A percentile compares a stretch with the other conserved stretches of the same genome.
Conservation (phyloP, 1,140 invertebrate species). For the Bombus vancouverensis region DNA sequence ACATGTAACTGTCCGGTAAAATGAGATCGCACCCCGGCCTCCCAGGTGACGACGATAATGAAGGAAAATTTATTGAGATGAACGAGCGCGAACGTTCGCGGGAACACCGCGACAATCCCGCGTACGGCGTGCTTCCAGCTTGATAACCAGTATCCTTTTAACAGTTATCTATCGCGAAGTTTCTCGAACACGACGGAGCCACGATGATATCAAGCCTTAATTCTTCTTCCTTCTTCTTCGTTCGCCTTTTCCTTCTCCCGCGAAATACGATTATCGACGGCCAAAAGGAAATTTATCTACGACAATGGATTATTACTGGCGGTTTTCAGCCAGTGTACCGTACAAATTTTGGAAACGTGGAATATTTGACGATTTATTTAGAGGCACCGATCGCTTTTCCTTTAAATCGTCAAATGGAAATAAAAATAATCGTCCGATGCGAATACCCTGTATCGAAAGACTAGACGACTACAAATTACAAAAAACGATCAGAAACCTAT, state of each 20-base stretch:
- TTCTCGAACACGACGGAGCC: neutral
- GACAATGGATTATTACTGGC: neutral
- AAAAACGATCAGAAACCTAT: too few relatives aligned
- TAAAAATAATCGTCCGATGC: too few relatives aligned
- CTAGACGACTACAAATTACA: too few relatives aligned
- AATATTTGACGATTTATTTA: too few relatives aligned
- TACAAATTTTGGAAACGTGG: too few relatives aligned
- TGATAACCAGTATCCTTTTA: neutral
- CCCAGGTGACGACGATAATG: conserved; percentile 49
- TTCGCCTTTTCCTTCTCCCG: neutral
- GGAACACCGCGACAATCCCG: conserved; percentile 14
- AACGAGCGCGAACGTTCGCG: conserved; percentile 28
- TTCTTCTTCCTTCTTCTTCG: neutral
- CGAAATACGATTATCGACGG: neutral
- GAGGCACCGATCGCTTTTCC: too few relatives aligned
- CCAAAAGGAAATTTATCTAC: neutral
- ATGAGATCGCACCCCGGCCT: conserved; percentile 33
- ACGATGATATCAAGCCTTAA: neutral
- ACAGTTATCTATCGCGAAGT: neutral
- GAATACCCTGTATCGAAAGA: too few relatives aligned
- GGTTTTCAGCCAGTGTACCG: too few relatives aligned
- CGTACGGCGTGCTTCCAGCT: neutral
- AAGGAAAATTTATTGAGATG: conserved; percentile 64
- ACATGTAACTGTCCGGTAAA: conserved; percentile 52
- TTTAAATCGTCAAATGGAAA: neutral